phyloP scores from a whole-genome alignment of 2,888 invertebrate species.

The Orchestes rusci region DNA sequence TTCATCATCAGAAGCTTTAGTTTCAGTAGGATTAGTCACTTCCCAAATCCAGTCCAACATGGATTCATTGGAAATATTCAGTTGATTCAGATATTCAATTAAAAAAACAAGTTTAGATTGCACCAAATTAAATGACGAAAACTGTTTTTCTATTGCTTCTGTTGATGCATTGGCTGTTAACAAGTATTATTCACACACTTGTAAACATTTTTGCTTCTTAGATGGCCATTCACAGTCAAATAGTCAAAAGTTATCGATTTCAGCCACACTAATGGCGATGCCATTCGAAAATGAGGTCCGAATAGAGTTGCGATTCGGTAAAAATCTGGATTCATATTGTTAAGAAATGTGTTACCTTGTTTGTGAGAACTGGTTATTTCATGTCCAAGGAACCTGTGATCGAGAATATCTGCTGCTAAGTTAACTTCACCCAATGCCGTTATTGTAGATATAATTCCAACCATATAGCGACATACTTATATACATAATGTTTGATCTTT shows the following conservation, averaged over 20 bases:
- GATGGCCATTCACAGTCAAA: slow-evolving; percentile 3
- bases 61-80: too few species aligned
- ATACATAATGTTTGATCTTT: slow-evolving; percentile 1
- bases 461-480: slow-evolving; percentile 9
- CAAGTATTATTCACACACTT: slow-evolving; percentile 2
- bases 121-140: slow-evolving; percentile 4
- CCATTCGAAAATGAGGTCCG: slow-evolving; percentile 3
- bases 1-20: too few species aligned
- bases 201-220: slow-evolving; percentile 1
- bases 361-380: slow-evolving; percentile 4
- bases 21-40: too few species aligned
- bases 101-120: too few species aligned
- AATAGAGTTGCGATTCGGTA: slow-evolving; percentile 6
- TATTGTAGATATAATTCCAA: slow-evolving; percentile 8
- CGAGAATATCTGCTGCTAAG: slow-evolving; percentile 6
- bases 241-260: slow-evolving; percentile 7
- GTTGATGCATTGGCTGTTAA: slow-evolving; percentile 9
- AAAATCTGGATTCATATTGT: slow-evolving; percentile 2
- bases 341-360: neutral
- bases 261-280: slow-evolving; percentile 9
- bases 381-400: slow-evolving; percentile 8
- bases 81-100: too few species aligned
- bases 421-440: slow-evolving; percentile 8
- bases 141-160: slow-evolving; percentile 3
- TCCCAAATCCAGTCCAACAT: too few species aligned